A percentile compares a stretch with the other conserved stretches of the same genome.
Evolutionary conservation across 1,140 invertebrate genomes (phyloP).

Genomic region (Leptinotarsa undecemlineata): DNA sequence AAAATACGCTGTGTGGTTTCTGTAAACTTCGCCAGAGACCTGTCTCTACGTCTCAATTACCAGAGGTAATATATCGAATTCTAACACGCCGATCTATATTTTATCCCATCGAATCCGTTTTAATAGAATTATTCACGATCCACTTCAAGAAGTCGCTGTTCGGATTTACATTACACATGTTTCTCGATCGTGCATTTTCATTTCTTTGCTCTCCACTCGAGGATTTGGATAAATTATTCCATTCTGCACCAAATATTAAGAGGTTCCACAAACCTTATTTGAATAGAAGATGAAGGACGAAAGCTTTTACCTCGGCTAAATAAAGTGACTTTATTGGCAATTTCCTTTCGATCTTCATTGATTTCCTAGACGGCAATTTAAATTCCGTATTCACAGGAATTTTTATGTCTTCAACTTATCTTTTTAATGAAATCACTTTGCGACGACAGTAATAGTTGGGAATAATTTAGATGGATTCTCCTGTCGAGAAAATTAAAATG

Average conservation of each 20-base stretch:
- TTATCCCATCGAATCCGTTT: slow-evolving; percentile 48
- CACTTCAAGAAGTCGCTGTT: slow-evolving; percentile 46
- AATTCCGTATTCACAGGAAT: slow-evolving; percentile 21
- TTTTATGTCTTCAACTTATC: slow-evolving; percentile 29
- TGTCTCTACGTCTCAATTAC: slow-evolving; percentile 53
- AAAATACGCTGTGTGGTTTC: slow-evolving; percentile 55
- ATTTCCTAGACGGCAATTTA: slow-evolving; percentile 22
- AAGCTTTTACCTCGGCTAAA: slow-evolving; percentile 30
- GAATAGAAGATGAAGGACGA: slow-evolving; percentile 29
- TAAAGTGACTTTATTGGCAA: slow-evolving; percentile 30
- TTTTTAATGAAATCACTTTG: slow-evolving; percentile 24
- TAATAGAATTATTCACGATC: slow-evolving; percentile 50
- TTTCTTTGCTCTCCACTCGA: slow-evolving; percentile 23
- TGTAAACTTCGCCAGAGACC: slow-evolving; percentile 52
- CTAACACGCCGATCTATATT: slow-evolving; percentile 48
- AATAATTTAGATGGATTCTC: slow-evolving; percentile 14
- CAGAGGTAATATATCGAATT: slow-evolving; percentile 52
- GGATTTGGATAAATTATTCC: slow-evolving; percentile 29
- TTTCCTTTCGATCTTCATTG: slow-evolving; percentile 27
- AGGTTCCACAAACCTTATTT: slow-evolving; percentile 27
- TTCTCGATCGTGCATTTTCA: slow-evolving; percentile 31
- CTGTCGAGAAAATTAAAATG: background rate
- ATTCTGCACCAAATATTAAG: slow-evolving; percentile 30
- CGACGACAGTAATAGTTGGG: slow-evolving; percentile 3
- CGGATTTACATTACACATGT: slow-evolving; percentile 41